Conservation (phyloP, 2,888 invertebrate genomes). For the Alviniconcha strummeri region DNA sequence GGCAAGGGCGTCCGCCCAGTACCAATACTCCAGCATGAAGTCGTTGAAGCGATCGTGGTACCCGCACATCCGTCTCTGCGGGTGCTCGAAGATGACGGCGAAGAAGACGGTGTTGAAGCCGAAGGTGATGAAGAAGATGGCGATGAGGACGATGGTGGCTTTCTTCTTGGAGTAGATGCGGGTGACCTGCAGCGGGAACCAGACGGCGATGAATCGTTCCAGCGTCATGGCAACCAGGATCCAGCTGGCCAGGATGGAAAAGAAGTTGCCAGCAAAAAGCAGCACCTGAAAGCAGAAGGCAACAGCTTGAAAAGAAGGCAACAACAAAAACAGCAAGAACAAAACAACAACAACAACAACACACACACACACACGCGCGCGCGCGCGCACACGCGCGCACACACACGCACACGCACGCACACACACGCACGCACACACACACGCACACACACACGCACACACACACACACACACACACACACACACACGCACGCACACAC, state of each 20-base stretch:
- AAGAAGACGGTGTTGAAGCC: conserved; percentile 33
- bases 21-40: conserved; percentile 54
- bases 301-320: background rate
- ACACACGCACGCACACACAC: background rate
- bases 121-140: conserved; percentile 46
- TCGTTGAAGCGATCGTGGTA: conserved; percentile 20
- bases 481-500: background rate
- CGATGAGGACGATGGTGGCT: conserved; percentile 41
- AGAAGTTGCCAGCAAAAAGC: conserved; percentile 44
- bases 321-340: background rate
- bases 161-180: conserved; percentile 43
- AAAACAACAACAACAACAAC: background rate
- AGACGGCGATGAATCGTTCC: conserved; percentile 66
- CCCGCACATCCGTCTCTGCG: conserved; percentile 16
- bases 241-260: conserved; percentile 63
- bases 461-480: conserved; percentile 6
- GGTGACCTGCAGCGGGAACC: conserved; percentile 60
- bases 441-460: background rate
- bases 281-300: conserved; percentile 6
- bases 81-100: conserved; percentile 35
- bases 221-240: conserved; percentile 64
- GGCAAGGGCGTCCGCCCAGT: conserved; percentile 58
- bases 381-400: background rate
- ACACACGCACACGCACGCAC: background rate
- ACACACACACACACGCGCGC: background rate